phyloP scores from a whole-genome alignment of 1,140 invertebrate genomes.

The Phymastichus coffea region DNA sequence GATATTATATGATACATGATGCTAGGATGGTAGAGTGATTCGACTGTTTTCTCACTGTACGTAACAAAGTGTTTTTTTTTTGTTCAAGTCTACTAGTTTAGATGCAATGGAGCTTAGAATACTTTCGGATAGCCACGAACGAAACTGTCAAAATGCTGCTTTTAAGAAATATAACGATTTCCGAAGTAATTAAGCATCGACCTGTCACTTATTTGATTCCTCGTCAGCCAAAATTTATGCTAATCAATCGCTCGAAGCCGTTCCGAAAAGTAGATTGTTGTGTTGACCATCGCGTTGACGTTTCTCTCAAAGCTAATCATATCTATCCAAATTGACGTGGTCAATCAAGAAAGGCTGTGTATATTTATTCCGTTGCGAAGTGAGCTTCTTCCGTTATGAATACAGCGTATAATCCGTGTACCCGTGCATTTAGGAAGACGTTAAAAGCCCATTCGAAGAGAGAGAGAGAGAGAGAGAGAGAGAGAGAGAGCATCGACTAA shows the following conservation, averaged over 20 bases:
- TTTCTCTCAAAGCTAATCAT: neutral
- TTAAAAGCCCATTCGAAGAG: conserved; percentile 21
- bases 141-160: too few relatives aligned
- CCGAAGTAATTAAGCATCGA: too few relatives aligned
- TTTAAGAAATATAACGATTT: too few relatives aligned
- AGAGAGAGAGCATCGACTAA: neutral
- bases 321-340: neutral
- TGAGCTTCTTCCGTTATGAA: conserved; percentile 2
- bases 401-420: neutral
- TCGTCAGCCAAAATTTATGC: conserved; percentile 5
- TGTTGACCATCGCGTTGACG: too few relatives aligned
- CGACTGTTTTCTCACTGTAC: neutral
- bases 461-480: conserved; percentile 11
- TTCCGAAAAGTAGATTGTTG: neutral
- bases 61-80: too few relatives aligned
- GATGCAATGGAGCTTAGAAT: too few relatives aligned
- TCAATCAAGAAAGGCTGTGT: too few relatives aligned
- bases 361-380: conserved; percentile 9
- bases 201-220: too few relatives aligned
- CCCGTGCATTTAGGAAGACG: conserved; percentile 1
- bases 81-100: too few relatives aligned
- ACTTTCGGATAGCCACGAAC: too few relatives aligned
- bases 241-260: neutral
- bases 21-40: too few relatives aligned
- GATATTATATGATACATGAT: too few relatives aligned